Evolutionary conservation across 2,888 invertebrate species (phyloP), one percentile per base, ranked within the genome.

Genomic region (Lagria hirta): DNA sequence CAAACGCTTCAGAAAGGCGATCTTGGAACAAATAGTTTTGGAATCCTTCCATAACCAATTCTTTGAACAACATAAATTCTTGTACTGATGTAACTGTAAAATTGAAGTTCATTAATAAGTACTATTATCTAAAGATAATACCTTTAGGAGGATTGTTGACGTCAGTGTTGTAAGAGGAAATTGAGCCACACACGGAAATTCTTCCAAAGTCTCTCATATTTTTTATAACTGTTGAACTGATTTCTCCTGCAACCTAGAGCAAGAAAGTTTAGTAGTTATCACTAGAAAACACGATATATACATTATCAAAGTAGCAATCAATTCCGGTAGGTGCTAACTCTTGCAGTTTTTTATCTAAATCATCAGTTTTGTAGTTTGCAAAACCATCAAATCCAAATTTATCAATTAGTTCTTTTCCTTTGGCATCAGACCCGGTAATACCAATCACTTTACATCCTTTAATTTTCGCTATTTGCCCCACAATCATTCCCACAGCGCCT

Each of bases 241-340:
- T 78, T 59, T 81, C 80, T 20, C 85, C 85, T 15, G 85, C 85
- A 29, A 84, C 83, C 84, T 85, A 14, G 7, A 42, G 48, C 17
- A 20, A n/a, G 10, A 54, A 26, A 48, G 26, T 6, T 54, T 55
- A 33, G 23, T 6, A 18, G 5, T 18, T 6, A 18, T 18, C 20
- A 18, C 20, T 6, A 4, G 4, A 8, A n/a, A 36, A 38, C 32
- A 18, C 23, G 66, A 77, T 65, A n/a, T n/a, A n/a, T 70, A 86
- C 86, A 67, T 86, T 86, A 61, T 87, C 87, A 60, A 86, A 86
- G 59, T 83, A 87, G 60, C 83, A 82, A 61, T 87, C 84, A 0
- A 86, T 68, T 2, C 86, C 86, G 10, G 82, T 71, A 0, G 85
- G 83, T 7, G 83, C 83, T 35, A 70, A 72, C 63, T 78, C 70